Percentiles rank a stretch among this genome's conserved stretches.
Evolutionary conservation across 1,140 invertebrate species (phyloP).

Genomic region (Epicauta chinensis): DNA sequence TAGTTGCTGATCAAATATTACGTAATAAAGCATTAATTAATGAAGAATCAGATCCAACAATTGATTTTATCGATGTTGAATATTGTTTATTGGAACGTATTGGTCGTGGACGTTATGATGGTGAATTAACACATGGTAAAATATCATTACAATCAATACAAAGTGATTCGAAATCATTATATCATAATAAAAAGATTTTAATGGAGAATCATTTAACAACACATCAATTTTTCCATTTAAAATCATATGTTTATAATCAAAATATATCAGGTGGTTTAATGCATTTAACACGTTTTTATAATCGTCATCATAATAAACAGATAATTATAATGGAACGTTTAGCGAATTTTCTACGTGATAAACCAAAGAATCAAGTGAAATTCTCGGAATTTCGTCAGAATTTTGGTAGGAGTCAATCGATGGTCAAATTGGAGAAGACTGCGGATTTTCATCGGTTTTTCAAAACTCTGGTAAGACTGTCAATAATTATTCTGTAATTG

Average conservation of each 20-base stretch:
- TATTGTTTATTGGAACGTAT: conserved; percentile 74
- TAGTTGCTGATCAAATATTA: conserved; percentile 63
- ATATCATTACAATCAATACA: conserved; percentile 44
- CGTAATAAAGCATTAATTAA: conserved; percentile 55
- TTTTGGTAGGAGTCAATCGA: conserved; percentile 40
- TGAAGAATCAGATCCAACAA: conserved; percentile 45
- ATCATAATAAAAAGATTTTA: conserved; percentile 6
- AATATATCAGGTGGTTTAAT: conserved; percentile 8
- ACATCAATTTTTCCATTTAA: conserved; percentile 3
- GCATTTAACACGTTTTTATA: conserved; percentile 53
- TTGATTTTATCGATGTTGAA: conserved; percentile 51
- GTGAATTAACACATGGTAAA: conserved; percentile 64
- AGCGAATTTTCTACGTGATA: conserved; percentile 50
- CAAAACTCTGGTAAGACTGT: conserved; percentile 39
- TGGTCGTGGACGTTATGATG: conserved; percentile 62
- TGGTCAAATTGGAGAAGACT: conserved; percentile 49
- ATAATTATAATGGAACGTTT: conserved; percentile 50
- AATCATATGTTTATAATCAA: not conserved
- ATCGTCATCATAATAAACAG: conserved; percentile 50
- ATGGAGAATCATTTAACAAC: not conserved
- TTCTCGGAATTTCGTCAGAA: conserved; percentile 47
- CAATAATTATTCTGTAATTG: conserved; percentile 2
- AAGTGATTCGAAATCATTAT: conserved; percentile 52
- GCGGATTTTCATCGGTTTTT: conserved; percentile 44
- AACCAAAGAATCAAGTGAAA: conserved; percentile 48